Percentiles rank a stretch among this genome's conserved stretches.
phyloP scores from a whole-genome alignment of 2,888 invertebrate genomes.

The Abrostola triplasia region DNA sequence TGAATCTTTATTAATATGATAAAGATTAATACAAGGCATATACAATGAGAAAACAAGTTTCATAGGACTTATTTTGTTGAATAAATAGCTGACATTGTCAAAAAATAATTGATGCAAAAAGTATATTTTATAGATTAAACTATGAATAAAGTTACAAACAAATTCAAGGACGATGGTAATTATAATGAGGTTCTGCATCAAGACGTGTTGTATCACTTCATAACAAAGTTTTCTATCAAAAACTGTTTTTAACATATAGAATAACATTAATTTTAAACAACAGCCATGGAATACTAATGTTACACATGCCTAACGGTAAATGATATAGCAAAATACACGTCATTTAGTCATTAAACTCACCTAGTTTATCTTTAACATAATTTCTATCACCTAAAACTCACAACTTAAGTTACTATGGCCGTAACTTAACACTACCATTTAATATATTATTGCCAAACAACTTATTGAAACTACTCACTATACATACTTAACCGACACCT shows the following conservation, averaged over 20 bases:
- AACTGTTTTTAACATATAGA: not conserved
- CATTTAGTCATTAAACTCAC: constrained; percentile 78
- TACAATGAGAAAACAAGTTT: no score
- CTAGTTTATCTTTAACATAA: constrained; percentile 55
- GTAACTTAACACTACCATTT: constrained; percentile 37
- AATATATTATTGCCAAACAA: constrained; percentile 21
- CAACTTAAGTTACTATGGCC: constrained; percentile 58
- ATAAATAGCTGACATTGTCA: not conserved
- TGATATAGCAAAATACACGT: constrained; percentile 73
- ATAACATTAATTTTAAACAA: not conserved
- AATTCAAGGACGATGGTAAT: constrained; percentile 26
- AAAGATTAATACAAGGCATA: no score
- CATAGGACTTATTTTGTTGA: not conserved
- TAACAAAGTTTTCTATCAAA: constrained; percentile 18
- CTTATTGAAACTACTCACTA: constrained; percentile 38
- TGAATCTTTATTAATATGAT: no score
- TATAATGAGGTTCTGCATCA: not conserved
- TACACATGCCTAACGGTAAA: constrained; percentile 31
- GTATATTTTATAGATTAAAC: not conserved
- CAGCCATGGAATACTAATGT: constrained; percentile 20
- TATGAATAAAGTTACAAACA: constrained; percentile 7
- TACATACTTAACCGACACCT: constrained; percentile 56
- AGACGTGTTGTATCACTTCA: not conserved
- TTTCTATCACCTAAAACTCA: constrained; percentile 62
- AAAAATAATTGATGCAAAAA: not conserved